Evolutionary conservation across 2,888 invertebrate genomes (phyloP).

Genomic region (Tortrix viridana): DNA sequence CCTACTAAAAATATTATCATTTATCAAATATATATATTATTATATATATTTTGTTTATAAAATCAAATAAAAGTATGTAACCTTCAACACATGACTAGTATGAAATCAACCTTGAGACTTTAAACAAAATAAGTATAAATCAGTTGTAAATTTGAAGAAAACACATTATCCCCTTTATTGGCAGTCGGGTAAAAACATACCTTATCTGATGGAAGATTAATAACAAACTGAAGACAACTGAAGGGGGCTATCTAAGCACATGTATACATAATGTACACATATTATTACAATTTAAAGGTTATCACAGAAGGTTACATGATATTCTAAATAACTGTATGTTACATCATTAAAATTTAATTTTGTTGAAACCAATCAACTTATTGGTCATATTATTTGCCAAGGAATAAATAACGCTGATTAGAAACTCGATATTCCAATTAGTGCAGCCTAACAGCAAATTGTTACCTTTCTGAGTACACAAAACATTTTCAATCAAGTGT

Average conservation of each 20-base stretch:
- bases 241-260: constrained; percentile 29
- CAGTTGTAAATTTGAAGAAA: not conserved
- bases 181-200: constrained; percentile 5
- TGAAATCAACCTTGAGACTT: no score
- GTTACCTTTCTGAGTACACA: constrained; percentile 72
- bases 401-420: constrained; percentile 9
- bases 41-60: not conserved
- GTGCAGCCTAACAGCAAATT: constrained; percentile 14
- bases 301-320: constrained; percentile 28
- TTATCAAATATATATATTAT: not conserved
- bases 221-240: no score
- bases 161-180: not conserved
- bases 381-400: not conserved
- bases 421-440: constrained; percentile 17
- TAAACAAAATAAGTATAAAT: no score
- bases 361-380: constrained; percentile 2
- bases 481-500: constrained; percentile 62
- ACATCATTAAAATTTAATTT: constrained; percentile 1
- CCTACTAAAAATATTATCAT: not conserved
- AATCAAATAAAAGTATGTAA: no score
- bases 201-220: constrained; percentile 5
- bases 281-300: constrained; percentile 31
- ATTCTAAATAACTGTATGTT: constrained; percentile 24
- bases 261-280: constrained; percentile 8
- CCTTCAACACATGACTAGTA: no score